These are phyloP conservation scores for Agelastica alni DNA, from an alignment of 2,888 invertebrate species.

Conservation along the genomic window DNA sequence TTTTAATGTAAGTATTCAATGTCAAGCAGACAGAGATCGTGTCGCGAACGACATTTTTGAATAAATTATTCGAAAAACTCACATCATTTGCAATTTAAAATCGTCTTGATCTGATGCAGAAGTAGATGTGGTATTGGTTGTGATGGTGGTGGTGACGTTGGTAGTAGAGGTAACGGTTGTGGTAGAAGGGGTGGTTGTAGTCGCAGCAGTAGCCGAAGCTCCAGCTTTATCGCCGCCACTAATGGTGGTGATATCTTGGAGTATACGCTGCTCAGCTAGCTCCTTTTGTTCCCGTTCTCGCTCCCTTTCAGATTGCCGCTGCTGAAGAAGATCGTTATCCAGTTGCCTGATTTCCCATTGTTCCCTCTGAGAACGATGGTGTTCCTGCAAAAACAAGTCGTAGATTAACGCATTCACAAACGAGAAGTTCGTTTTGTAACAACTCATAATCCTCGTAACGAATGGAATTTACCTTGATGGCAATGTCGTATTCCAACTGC, in stretches of 20 bases:
- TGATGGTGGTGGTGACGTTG: no score
- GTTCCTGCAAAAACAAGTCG: constrained; percentile 48
- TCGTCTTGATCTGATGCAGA: constrained; percentile 9
- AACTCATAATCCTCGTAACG: no score
- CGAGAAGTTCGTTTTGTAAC: background rate
- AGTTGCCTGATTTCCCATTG: constrained; percentile 64
- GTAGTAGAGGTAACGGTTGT: no score
- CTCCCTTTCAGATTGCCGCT: constrained; percentile 64
- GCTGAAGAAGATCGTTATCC: constrained; percentile 65
- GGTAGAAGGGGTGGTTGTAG: no score
- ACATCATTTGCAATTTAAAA: constrained; percentile 19
- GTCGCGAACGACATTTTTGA: no score
- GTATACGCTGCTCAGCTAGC: constrained; percentile 53
- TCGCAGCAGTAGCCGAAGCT: constrained; percentile 2
- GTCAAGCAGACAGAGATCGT: no score
- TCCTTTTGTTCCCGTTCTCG: constrained; percentile 64
- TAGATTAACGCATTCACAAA: background rate
- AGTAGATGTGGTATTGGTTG: no score
- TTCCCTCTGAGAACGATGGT: constrained; percentile 64
- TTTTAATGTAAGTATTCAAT: no score
- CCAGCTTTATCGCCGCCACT: constrained; percentile 5
- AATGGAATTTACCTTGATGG: constrained; percentile 61
- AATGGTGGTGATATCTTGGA: constrained; percentile 23
- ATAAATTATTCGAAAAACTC: constrained; percentile 10
- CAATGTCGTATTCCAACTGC: constrained; percentile 66